Evolutionary conservation across 2,888 invertebrate species (phyloP), one percentile per base, ranked within the genome.

Genomic region (Ramazzottius varieornatus): DNA sequence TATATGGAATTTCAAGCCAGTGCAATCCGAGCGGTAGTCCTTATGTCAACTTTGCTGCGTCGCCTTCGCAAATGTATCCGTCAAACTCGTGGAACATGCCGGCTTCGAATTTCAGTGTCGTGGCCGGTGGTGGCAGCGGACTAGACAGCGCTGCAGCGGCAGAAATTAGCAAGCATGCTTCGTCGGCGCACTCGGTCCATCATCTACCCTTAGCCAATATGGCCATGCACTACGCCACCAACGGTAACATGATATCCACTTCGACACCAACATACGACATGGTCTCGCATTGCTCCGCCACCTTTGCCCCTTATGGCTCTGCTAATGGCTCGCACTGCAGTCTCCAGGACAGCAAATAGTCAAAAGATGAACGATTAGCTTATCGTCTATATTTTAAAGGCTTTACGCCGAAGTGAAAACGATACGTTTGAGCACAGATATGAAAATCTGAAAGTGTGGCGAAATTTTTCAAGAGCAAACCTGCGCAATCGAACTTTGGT

Each of bases 111-210:
- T 40, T 40, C 40, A 13, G 8, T 20, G 20, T 40, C 8, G 40
- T 8, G 20, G 8, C 40, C 40, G 40, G 40, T 40, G 40, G 40
- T 40, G 40, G 40, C 20, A 20, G 40, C 8, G 20, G 40, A 8
- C 82, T 82, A n/a, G 82, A 82, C 71, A 81, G 81, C 65, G 73
- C 82, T 68, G 82, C 82, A 79, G 65, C 66, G 2, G 29, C 66
- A 32, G 66, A 33, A n/a, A 65, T 65, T 65, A 67, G 33, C 32
- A n/a, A 65, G 54, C 46, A 66, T 8, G 40, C 40, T 20, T 13
- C 40, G 40, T 13, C 40, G 40, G 40, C 20, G 40, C 40, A 40
- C 20, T 20, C 8, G 8, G 8, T 13, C 40, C 40, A 40, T 40
- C 40, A 40, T 40, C 40, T 13, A 8, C 8, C 8, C 40, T 20